These are phyloP conservation scores for rat (Rattus norvegicus) DNA, from an alignment of 2,113 vertebrate species.

Conservation along the genomic window DNA sequence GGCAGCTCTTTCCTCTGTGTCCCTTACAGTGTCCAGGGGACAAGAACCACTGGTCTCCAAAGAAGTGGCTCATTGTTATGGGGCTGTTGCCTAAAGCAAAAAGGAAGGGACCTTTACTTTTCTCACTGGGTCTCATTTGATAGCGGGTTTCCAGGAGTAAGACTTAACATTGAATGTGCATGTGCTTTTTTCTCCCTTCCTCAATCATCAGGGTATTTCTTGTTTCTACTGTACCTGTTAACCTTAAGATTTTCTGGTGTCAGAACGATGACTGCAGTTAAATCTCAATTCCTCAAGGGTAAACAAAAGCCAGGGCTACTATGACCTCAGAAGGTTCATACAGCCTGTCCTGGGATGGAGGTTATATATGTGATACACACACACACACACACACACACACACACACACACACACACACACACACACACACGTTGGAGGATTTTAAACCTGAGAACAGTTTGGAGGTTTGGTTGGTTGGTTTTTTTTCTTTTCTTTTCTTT, in stretches of 20 bases:
- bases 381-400: background rate
- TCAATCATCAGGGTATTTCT: background rate
- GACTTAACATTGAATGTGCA: background rate
- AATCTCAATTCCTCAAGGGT: background rate
- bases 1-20: background rate
- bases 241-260: background rate
- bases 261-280: background rate
- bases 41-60: background rate
- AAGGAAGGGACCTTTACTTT: background rate
- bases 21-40: background rate
- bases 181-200: background rate
- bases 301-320: background rate
- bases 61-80: background rate
- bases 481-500: background rate
- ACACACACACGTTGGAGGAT: background rate
- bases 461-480: background rate
- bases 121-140: background rate
- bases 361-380: background rate
- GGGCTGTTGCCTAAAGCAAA: background rate
- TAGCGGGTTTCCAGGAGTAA: background rate
- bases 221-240: background rate
- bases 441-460: background rate
- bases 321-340: background rate
- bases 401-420: too few relatives aligned
- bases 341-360: background rate